These are phyloP conservation scores for Neuroterus valhalla DNA, from an alignment of 1,140 invertebrate species.

Conservation along the genomic window DNA sequence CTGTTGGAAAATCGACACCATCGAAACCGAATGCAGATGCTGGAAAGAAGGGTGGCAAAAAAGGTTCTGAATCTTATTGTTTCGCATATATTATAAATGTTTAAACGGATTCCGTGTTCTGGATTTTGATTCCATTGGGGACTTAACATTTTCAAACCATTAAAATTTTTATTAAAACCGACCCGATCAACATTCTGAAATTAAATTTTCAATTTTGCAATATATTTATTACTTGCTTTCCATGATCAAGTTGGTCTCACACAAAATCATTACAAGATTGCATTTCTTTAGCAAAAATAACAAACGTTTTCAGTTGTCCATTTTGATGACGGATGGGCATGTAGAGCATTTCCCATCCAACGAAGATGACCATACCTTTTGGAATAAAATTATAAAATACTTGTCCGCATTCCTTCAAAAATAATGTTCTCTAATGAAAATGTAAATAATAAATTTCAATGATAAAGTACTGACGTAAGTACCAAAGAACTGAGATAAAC, in stretches of 20 bases:
- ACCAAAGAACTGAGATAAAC: background rate
- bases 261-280: background rate
- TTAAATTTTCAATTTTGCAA: background rate
- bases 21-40: constrained; percentile 40
- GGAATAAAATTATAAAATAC: constrained; percentile 12
- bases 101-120: background rate
- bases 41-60: constrained; percentile 52
- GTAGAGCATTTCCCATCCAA: constrained; percentile 37
- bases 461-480: background rate
- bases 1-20: constrained; percentile 29
- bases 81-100: background rate
- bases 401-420: background rate
- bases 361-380: constrained; percentile 33
- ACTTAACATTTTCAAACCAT: too few species aligned
- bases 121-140: constrained; percentile 1
- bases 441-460: background rate
- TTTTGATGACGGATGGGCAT: constrained; percentile 46
- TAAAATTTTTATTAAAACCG: constrained; percentile 32
- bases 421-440: background rate
- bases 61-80: constrained; percentile 41
- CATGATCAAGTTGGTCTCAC: too few species aligned
- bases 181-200: constrained; percentile 11
- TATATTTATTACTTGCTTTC: too few species aligned
- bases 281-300: background rate
- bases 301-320: constrained; percentile 37